Evolutionary conservation across 1,140 invertebrate genomes (phyloP).

Genomic region (Colletes latitarsis): DNA sequence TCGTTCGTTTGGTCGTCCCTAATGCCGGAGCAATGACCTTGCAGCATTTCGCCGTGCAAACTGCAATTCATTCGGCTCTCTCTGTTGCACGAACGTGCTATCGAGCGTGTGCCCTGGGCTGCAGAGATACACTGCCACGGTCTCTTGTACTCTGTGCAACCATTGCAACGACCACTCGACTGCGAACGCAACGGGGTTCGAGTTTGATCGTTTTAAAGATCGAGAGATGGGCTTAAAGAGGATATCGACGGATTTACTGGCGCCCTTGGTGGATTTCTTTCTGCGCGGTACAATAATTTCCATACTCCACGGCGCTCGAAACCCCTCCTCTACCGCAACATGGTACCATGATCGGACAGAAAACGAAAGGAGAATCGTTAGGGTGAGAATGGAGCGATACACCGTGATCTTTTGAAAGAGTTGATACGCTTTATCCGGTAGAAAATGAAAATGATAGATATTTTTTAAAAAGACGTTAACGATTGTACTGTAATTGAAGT

Average conservation of each 20-base stretch:
- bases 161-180: conserved; percentile 60
- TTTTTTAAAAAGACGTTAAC: no score
- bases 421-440: no score
- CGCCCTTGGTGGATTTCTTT: not conserved
- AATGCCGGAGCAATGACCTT: conserved; percentile 69
- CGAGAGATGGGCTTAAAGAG: conserved; percentile 59
- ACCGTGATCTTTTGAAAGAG: no score
- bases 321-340: no score
- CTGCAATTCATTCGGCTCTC: conserved; percentile 58
- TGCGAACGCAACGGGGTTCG: conserved; percentile 52
- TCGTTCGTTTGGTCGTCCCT: conserved; percentile 62
- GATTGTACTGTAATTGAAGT: no score
- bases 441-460: no score
- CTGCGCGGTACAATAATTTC: not conserved
- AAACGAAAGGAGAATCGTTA: no score
- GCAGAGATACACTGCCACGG: conserved; percentile 52
- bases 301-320: no score
- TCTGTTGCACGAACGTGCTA: not conserved
- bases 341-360: no score
- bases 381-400: no score
- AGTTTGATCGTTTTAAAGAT: conserved; percentile 63
- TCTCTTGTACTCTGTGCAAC: conserved; percentile 57
- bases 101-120: conserved; percentile 13
- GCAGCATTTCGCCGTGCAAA: conserved; percentile 64
- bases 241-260: conserved; percentile 52